A percentile compares a stretch with the other conserved stretches of the same genome.
Evolutionary conservation across 2,113 vertebrate species (phyloP).

Genomic region (Trogon melanurus): DNA sequence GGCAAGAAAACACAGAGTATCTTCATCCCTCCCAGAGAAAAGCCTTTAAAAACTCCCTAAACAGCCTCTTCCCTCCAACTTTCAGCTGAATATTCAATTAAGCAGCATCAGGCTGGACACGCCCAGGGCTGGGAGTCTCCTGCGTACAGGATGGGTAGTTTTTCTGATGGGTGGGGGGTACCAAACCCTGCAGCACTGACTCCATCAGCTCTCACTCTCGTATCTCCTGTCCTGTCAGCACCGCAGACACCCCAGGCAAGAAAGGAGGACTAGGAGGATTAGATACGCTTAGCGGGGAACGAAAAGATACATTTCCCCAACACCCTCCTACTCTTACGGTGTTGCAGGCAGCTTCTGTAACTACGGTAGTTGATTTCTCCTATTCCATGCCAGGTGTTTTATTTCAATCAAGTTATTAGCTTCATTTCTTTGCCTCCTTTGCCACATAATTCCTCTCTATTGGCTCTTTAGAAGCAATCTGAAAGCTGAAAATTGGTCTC

Average conservation of each 20-base stretch:
- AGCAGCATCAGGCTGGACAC: neutral
- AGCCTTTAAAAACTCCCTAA: neutral
- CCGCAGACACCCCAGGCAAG: neutral
- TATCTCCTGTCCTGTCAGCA: neutral
- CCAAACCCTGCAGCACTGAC: neutral
- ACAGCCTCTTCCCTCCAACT: accelerated
- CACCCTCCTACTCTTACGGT: neutral
- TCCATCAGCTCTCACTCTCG: neutral
- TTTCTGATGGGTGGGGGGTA: neutral
- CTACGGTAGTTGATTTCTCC: neutral
- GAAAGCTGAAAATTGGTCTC: conserved; percentile 33
- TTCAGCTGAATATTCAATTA: neutral
- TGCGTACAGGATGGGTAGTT: neutral
- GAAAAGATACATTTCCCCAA: neutral
- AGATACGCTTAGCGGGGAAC: neutral
- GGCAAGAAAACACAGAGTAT: neutral
- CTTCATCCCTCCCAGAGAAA: neutral
- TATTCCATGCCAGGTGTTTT: conserved; percentile 10
- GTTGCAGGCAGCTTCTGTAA: neutral
- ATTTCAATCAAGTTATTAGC: conserved; percentile 41
- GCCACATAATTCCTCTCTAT: neutral
- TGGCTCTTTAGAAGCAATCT: conserved; percentile 22
- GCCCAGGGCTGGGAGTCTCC: neutral
- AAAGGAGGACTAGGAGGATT: neutral
- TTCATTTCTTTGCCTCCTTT: conserved; percentile 25